Conservation (phyloP, 2,888 invertebrate genomes). For the Saturnia japonica region DNA sequence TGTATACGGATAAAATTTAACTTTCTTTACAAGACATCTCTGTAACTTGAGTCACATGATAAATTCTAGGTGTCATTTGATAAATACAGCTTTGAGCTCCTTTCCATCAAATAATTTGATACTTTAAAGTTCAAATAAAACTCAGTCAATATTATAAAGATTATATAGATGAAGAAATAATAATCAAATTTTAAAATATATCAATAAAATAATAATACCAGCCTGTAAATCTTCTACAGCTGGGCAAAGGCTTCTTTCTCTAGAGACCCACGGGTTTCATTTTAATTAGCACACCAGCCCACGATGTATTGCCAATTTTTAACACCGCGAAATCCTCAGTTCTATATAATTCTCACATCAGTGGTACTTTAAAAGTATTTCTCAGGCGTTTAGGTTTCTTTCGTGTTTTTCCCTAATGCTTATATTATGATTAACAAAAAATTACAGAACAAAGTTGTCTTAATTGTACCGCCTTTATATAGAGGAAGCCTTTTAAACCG, state of each 20-base stretch:
- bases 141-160: neutral
- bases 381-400: too few species aligned
- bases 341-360: too few species aligned
- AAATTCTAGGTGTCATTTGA: neutral
- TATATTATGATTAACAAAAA: neutral
- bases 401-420: too few species aligned
- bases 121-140: neutral
- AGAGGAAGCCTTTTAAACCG: neutral
- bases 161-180: neutral
- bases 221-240: too few species aligned
- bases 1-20: neutral
- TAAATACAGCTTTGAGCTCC: neutral
- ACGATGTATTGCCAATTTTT: too few species aligned
- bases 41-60: too few species aligned
- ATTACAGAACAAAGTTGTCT: neutral
- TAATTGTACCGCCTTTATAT: neutral
- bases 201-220: neutral
- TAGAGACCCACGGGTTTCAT: too few species aligned
- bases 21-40: neutral
- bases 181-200: neutral
- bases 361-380: too few species aligned
- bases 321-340: too few species aligned
- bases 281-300: too few species aligned
- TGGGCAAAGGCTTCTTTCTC: too few species aligned
- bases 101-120: neutral